Base-by-base conservation (phyloP, 2,797 vertebrate species). In the Gambelia wislizenii region DNA sequence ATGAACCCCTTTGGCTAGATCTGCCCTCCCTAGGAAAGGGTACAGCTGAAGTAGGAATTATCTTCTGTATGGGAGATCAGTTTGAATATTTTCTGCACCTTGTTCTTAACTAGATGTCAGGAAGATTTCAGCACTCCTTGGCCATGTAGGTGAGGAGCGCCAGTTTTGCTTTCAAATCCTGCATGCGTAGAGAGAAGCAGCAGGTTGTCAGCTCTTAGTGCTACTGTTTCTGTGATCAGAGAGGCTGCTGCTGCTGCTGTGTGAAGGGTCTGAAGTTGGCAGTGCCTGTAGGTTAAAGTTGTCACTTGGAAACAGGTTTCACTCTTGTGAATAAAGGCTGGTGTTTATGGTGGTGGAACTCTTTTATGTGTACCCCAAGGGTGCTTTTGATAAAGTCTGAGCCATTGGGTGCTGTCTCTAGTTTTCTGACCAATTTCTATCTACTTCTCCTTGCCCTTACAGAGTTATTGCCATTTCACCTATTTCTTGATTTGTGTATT, bases 221-320 rank as follows among this genome's bases (percentile, higher is more conserved):
- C n/a, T n/a, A 16, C 9, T n/a, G 6, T 64, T 83, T 74, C 70
- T 70, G 18, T 59, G 86, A 81, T 87, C 86, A 87, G 86, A 87
- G 86, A 87, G 86, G n/a, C 72, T 44, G 42, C 54, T 85, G 83
- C 39, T 59, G 33, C 54, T 75, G 52, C 44, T 75, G 79, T 27
- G 22, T 85, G 83, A 79, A 89, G 30, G 39, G 14, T 49, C 76
- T 74, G 52, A 67, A 74, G 42, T 54, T 85, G 54, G 54, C 52
- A 74, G 69, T 13, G 30, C 64, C 54, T 85, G 39, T 79, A 54
- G 64, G 64, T 61, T 69, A 22, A 89, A 79, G 83, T 42, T 85
- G 67, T 61, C 67, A 85, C 39, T 49, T 79, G 75, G 39, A 59
- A 76, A 59, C 13, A 44, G 39, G 64, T 20, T 59, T 33, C 42